Percentiles rank a stretch among this genome's conserved stretches.
phyloP scores from a whole-genome alignment of 2,797 vertebrate species.

The Pelochelys cantorii region DNA sequence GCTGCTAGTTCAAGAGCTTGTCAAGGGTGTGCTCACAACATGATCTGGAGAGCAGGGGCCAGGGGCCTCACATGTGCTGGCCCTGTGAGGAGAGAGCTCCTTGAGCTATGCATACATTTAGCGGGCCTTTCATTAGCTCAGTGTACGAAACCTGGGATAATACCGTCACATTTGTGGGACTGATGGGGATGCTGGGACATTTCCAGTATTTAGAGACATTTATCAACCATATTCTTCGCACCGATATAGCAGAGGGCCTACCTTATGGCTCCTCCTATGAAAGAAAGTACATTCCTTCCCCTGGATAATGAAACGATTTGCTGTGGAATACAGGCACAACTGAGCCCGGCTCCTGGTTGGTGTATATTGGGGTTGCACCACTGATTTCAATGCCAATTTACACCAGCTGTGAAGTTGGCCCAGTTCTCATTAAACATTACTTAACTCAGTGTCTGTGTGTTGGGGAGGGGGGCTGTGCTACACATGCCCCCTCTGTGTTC shows the following conservation, averaged over 20 bases:
- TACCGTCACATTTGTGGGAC: not conserved
- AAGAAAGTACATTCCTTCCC: not conserved
- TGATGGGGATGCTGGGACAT: not conserved
- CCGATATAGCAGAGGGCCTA: not conserved
- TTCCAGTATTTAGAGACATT: not conserved
- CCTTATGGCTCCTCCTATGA: not conserved
- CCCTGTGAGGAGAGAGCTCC: not conserved
- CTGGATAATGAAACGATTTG: not conserved
- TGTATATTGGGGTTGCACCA: not conserved
- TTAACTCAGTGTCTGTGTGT: not conserved
- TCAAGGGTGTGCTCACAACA: not conserved
- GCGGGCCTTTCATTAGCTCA: not conserved
- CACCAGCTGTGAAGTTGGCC: not conserved
- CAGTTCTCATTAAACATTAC: accelerated
- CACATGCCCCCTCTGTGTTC: not conserved
- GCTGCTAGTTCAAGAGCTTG: not conserved
- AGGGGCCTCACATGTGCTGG: not conserved
- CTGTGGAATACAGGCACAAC: not conserved
- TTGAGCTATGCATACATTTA: not conserved
- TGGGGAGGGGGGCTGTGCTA: too few species aligned
- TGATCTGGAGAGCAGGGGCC: not conserved
- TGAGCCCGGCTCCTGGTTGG: not conserved
- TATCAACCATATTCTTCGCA: not conserved
- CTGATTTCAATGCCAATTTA: not conserved
- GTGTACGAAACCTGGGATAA: not conserved